Conservation (phyloP, 2,113 vertebrate species). For the Trematomus loennbergii region DNA sequence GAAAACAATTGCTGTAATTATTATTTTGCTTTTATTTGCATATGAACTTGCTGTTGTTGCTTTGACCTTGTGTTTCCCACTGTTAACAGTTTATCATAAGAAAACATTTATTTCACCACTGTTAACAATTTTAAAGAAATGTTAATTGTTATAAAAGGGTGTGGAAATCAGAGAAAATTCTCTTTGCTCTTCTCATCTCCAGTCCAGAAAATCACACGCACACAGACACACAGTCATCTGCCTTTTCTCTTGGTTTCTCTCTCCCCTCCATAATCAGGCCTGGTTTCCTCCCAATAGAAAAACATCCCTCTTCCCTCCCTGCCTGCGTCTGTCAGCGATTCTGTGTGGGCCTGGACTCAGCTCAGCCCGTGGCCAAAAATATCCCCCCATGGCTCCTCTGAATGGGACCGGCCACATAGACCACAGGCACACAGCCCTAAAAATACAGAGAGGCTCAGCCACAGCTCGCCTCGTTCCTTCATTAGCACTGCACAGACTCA, state of each 20-base stretch:
- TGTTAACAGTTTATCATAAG: neutral
- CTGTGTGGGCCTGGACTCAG: constrained; percentile 83
- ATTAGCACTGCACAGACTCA: constrained; percentile 59
- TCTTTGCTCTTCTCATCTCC: constrained; percentile 14
- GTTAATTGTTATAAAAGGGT: neutral
- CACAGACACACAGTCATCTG: constrained; percentile 56
- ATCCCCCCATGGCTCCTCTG: constrained; percentile 77
- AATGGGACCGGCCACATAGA: constrained; percentile 75
- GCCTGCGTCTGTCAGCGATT: constrained; percentile 80
- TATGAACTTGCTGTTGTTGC: constrained; percentile 14
- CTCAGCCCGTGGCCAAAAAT: constrained; percentile 78
- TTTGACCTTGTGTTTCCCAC: constrained; percentile 34
- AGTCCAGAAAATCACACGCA: neutral
- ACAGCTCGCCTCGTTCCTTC: constrained; percentile 70
- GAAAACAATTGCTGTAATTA: constrained; percentile 48
- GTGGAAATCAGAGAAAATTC: constrained; percentile 25
- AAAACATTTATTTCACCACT: no score
- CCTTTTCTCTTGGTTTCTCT: constrained; percentile 70
- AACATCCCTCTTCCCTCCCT: constrained; percentile 77
- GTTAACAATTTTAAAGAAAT: no score
- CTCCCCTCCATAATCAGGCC: constrained; percentile 69
- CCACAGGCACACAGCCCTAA: constrained; percentile 80
- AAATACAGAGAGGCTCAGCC: constrained; percentile 74
- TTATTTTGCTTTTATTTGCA: constrained; percentile 57
- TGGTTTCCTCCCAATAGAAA: constrained; percentile 81